These are phyloP conservation scores for Metopolophium dirhodum DNA, from an alignment of 1,140 invertebrate species.

Conservation along the genomic window DNA sequence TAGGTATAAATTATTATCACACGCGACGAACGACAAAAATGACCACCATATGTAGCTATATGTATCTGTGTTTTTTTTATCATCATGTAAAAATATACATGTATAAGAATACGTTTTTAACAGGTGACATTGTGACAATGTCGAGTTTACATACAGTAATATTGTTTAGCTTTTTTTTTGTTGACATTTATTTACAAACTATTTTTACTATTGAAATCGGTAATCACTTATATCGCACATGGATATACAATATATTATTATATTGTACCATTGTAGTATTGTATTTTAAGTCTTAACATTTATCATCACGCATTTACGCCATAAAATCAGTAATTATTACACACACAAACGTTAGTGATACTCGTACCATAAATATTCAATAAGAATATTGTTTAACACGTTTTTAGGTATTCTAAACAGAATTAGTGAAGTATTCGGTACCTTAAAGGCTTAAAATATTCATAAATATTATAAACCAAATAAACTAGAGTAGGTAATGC, in stretches of 20 bases:
- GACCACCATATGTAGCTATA: background rate
- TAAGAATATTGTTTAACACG: no score
- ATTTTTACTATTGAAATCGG: background rate
- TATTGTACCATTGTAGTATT: no score
- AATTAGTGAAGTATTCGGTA: no score
- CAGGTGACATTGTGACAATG: background rate
- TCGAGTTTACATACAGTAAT: background rate
- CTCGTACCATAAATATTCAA: no score
- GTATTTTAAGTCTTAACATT: no score
- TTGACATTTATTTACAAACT: background rate
- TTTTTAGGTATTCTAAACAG: no score
- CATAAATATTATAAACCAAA: no score
- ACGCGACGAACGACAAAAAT: background rate
- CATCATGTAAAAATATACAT: background rate
- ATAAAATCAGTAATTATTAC: background rate
- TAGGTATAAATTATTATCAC: background rate
- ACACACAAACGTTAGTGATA: background rate
- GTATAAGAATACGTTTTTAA: background rate
- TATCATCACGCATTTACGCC: no score
- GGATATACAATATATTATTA: no score
- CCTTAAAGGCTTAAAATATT: no score
- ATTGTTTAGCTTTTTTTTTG: background rate
- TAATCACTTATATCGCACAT: no score
- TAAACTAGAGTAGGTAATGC: no score
- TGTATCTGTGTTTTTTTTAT: background rate